Percentiles rank a stretch among this genome's conserved stretches.
phyloP scores from a whole-genome alignment of 2,113 vertebrate genomes.

The Triplophysa siluroides region DNA sequence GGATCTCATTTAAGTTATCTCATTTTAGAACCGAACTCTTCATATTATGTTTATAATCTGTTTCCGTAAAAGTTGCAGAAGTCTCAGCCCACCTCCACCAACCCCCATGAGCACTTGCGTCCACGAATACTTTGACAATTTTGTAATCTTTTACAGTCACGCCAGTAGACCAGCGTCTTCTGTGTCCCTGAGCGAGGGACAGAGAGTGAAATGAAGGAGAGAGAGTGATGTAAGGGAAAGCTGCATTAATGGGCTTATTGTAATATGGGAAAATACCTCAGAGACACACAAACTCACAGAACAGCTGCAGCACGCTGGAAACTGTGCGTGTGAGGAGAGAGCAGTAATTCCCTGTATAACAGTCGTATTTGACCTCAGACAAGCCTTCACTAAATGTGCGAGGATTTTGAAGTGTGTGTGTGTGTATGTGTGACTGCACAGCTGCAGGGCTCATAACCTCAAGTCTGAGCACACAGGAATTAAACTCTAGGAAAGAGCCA shows the following conservation, averaged over 20 bases:
- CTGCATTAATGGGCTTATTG: constrained; percentile 50
- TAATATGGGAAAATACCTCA: constrained; percentile 50
- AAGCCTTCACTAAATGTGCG: constrained; percentile 26
- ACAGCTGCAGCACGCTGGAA: constrained; percentile 41
- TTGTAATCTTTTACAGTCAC: not conserved
- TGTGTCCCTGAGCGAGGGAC: constrained; percentile 8
- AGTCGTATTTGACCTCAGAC: constrained; percentile 27
- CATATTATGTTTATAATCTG: too few species aligned
- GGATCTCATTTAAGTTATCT: too few species aligned
- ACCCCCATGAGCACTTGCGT: not conserved
- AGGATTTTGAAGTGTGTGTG: constrained; percentile 3
- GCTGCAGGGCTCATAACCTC: constrained; percentile 48
- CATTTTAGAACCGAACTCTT: too few species aligned
- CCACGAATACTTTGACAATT: not conserved
- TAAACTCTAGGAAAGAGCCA: constrained; percentile 29
- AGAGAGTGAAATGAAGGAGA: constrained; percentile 4
- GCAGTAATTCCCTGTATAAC: constrained; percentile 40
- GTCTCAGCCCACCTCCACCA: not conserved
- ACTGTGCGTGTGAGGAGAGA: constrained; percentile 25
- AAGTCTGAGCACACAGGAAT: constrained; percentile 43
- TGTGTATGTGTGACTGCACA: constrained; percentile 47
- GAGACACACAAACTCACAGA: constrained; percentile 44
- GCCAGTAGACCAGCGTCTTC: not conserved
- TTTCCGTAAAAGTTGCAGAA: not conserved
- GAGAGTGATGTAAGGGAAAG: constrained; percentile 21